phyloP scores from a whole-genome alignment of 2,113 vertebrate species.

The Cephalopholis sonnerati region DNA sequence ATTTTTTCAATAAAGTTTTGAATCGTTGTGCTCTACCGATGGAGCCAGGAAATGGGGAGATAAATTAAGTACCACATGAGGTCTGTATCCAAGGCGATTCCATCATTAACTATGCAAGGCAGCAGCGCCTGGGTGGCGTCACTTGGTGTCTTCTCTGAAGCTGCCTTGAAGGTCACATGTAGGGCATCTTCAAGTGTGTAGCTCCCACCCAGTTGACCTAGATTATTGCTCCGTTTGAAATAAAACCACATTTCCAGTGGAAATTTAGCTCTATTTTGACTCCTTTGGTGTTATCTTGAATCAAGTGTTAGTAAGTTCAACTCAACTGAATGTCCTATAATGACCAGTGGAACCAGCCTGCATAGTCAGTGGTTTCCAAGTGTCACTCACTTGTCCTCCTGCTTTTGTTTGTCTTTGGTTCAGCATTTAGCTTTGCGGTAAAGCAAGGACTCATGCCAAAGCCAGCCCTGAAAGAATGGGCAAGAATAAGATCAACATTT shows the following conservation, averaged over 20 bases:
- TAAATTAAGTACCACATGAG: not conserved
- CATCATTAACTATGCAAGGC: not conserved
- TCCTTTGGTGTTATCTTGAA: slow-evolving; percentile 33
- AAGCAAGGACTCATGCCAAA: slow-evolving; percentile 54
- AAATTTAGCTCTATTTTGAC: slow-evolving; percentile 1
- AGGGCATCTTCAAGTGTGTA: not conserved
- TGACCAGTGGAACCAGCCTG: slow-evolving; percentile 52
- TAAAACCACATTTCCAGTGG: slow-evolving; percentile 1
- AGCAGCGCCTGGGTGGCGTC: not conserved
- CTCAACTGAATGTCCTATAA: slow-evolving; percentile 49
- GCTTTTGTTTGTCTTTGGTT: slow-evolving; percentile 72
- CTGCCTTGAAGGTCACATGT: not conserved
- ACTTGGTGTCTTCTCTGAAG: not conserved
- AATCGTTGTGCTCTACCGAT: not conserved
- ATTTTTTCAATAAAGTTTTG: not conserved
- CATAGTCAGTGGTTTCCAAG: slow-evolving; percentile 64
- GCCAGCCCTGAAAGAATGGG: slow-evolving; percentile 56
- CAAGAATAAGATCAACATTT: slow-evolving; percentile 65
- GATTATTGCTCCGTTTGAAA: slow-evolving; percentile 28
- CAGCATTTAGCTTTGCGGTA: slow-evolving; percentile 64
- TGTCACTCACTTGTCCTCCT: slow-evolving; percentile 69
- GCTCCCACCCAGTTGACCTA: not conserved
- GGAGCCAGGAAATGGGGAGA: not conserved
- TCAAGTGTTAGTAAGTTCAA: slow-evolving; percentile 59
- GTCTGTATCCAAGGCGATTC: not conserved